Percentiles rank a stretch among this genome's conserved stretches.
These are phyloP conservation scores for Eulemur macaco DNA, from an alignment of 2,113 vertebrate species.

Conservation along the genomic window DNA sequence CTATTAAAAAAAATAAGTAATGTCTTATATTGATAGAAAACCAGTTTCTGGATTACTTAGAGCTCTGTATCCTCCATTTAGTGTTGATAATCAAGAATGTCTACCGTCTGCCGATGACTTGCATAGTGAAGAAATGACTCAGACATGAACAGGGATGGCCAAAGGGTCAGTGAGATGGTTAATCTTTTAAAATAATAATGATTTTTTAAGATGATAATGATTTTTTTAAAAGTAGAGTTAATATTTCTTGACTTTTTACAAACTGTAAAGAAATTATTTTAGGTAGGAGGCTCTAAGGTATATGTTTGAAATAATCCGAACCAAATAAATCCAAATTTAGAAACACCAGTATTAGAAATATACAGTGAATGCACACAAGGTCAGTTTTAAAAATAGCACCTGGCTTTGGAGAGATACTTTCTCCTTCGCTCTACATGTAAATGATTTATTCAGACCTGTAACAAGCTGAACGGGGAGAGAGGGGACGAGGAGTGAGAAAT, in stretches of 20 bases:
- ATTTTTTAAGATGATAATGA: neutral
- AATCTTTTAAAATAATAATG: neutral
- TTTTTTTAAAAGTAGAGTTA: neutral
- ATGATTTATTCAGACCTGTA: neutral
- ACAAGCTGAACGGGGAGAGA: neutral
- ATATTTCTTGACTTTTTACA: neutral
- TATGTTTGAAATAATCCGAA: constrained; percentile 1
- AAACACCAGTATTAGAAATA: neutral
- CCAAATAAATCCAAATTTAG: neutral
- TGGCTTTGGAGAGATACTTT: constrained; percentile 17
- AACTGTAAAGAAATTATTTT: neutral
- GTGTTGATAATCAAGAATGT: neutral
- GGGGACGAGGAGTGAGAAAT: neutral
- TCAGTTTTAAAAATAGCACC: constrained; percentile 38
- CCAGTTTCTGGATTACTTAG: neutral
- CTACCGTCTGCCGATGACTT: neutral
- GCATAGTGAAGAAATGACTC: neutral
- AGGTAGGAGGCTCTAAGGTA: neutral
- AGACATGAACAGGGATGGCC: neutral
- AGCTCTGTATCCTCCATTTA: neutral
- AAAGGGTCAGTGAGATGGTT: neutral
- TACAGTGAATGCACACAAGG: neutral
- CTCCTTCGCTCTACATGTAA: neutral
- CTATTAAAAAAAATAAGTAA: neutral
- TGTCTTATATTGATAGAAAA: neutral